Evolutionary conservation across 2,888 invertebrate genomes (phyloP).

Genomic region (Eupithecia dodoneata): DNA sequence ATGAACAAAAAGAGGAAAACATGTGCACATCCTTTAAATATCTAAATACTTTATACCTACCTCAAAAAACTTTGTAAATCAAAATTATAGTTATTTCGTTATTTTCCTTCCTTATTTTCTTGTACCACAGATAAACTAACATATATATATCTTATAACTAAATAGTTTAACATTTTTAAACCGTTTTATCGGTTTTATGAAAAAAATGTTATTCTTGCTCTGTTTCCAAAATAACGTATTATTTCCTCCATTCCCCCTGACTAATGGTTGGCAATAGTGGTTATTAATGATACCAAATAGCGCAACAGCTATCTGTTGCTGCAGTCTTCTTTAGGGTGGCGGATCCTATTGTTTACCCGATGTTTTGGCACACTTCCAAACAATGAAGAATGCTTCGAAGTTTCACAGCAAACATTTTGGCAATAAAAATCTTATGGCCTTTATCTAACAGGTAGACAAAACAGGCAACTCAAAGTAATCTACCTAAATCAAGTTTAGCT

Average conservation of each 20-base stretch:
- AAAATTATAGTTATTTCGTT: neutral
- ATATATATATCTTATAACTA: too few relatives aligned
- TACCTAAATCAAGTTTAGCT: neutral
- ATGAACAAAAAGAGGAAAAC: too few relatives aligned
- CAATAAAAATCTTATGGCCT: neutral
- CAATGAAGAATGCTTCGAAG: neutral
- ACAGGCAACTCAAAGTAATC: neutral
- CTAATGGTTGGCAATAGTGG: slow-evolving; percentile 46
- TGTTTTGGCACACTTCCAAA: slow-evolving; percentile 26
- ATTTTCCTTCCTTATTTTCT: too few relatives aligned
- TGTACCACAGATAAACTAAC: too few relatives aligned
- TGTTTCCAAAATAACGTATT: slow-evolving; percentile 5
- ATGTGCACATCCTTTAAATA: too few relatives aligned
- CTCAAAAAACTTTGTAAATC: neutral
- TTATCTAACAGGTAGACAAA: neutral
- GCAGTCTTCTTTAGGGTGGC: slow-evolving; percentile 37
- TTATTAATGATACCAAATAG: slow-evolving; percentile 53
- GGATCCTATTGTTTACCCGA: slow-evolving; percentile 24
- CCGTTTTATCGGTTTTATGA: neutral
- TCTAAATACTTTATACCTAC: too few relatives aligned
- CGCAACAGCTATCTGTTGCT: slow-evolving; percentile 80
- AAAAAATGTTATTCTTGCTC: neutral
- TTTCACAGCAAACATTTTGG: neutral
- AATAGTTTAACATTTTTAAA: too few relatives aligned
- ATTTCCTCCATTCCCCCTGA: slow-evolving; percentile 40